A percentile compares a stretch with the other conserved stretches of the same genome.
phyloP scores from a whole-genome alignment of 2,888 invertebrate species.

The Drosophila ustulata region DNA sequence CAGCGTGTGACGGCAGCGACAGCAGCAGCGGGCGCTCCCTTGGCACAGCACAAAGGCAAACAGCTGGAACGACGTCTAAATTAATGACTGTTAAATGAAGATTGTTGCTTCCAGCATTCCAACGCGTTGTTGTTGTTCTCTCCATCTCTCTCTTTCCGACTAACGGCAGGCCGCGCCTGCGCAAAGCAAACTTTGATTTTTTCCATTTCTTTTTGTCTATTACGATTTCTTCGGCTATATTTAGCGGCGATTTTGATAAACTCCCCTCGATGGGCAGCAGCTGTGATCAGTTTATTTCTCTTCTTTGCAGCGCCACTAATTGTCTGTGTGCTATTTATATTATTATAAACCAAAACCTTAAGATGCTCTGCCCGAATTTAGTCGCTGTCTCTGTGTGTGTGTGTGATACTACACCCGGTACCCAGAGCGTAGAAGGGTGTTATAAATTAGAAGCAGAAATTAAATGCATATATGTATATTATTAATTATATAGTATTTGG shows the following conservation, averaged over 20 bases:
- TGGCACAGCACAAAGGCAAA: constrained; percentile 54
- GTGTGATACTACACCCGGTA: not conserved
- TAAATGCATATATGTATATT: no score
- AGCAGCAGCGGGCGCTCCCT: constrained; percentile 66
- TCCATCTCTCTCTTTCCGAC: not conserved
- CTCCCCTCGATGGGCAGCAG: constrained; percentile 48
- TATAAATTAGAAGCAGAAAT: no score
- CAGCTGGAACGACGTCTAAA: constrained; percentile 80
- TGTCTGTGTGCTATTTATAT: constrained; percentile 75
- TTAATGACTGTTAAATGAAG: constrained; percentile 81
- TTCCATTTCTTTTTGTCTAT: constrained; percentile 29
- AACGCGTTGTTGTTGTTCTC: constrained; percentile 24
- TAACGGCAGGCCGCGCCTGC: constrained; percentile 47
- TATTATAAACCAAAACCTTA: constrained; percentile 45
- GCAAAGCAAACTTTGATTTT: constrained; percentile 20
- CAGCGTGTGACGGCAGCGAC: constrained; percentile 70
- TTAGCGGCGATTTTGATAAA: constrained; percentile 49
- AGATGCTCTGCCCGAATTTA: constrained; percentile 62
- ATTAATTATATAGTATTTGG: no score
- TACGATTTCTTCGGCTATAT: constrained; percentile 56
- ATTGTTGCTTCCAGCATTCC: constrained; percentile 70
- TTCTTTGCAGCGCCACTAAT: constrained; percentile 63
- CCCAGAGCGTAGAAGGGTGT: no score
- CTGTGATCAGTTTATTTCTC: constrained; percentile 61
- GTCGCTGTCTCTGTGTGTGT: constrained; percentile 27